These are phyloP conservation scores for Saguinus midas DNA, from an alignment of 2,113 vertebrate genomes.

Conservation along the genomic window DNA sequence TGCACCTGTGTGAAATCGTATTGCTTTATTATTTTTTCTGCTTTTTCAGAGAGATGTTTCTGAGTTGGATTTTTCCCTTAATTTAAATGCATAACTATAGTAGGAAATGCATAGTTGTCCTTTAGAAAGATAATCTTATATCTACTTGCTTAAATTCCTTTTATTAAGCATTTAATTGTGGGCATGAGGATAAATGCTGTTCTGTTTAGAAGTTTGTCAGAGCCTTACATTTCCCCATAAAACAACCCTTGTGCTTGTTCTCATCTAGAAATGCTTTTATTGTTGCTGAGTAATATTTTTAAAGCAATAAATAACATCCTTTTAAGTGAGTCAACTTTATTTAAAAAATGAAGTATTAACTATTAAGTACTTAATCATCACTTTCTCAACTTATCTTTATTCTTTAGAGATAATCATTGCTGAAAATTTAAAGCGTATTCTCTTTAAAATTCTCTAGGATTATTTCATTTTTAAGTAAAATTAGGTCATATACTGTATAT, in stretches of 20 bases:
- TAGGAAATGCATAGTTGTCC: no score
- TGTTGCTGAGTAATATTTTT: constrained; percentile 16
- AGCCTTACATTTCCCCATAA: neutral
- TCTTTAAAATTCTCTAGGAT: neutral
- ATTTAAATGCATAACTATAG: no score
- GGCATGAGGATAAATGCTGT: neutral
- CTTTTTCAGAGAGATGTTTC: no score
- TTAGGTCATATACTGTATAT: neutral
- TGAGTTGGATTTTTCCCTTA: no score
- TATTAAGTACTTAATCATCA: neutral
- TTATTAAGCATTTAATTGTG: neutral
- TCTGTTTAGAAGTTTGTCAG: neutral
- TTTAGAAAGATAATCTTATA: neutral
- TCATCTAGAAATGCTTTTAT: neutral
- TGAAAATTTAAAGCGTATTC: neutral
- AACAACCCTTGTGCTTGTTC: neutral
- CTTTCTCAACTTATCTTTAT: neutral
- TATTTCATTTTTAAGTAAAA: neutral
- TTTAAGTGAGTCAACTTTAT: neutral
- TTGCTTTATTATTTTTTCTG: no score
- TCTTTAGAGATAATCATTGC: neutral
- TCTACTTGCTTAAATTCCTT: neutral
- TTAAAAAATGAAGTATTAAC: neutral
- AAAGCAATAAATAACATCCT: neutral
- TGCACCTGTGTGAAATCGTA: neutral